Evolutionary conservation across 2,888 invertebrate species (phyloP), one percentile per base, ranked within the genome.

Genomic region (Temnothorax ravouxi): DNA sequence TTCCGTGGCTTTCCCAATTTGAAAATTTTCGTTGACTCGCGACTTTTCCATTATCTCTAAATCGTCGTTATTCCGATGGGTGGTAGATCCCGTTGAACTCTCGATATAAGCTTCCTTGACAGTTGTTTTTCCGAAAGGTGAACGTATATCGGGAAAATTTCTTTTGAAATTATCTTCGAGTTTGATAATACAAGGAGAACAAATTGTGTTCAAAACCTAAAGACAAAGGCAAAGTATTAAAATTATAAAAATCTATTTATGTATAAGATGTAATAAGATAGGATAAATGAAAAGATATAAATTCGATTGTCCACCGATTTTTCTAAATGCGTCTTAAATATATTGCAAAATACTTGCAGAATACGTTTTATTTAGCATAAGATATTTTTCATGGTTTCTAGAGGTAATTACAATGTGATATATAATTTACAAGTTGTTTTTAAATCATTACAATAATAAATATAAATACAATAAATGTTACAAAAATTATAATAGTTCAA

Each of bases 201-300:
- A 89, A 9, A 89, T 74, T 66, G 89, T 89, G 67, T 89, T 90
- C 62, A 89, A 72, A 62, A 89, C 52, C 88, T 89, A 69, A 18
- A 34, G 25, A 47, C 18, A 50, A 34, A 71, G 2, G 61, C 0
- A 41, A 25, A 29, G 25, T 21, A 34, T 41, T 76, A 29, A 54
- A 52, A 38, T 64, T 1, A 15, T 18, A 62, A 34, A 62, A 38
- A 38, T 38, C 21, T 29, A 25, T 38, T 15, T 29, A 25, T 47
- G n/a, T 6, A 15, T 34, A 47, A 44, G n/a, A 25, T n/a, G 11
- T 25, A 41, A 77, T 50, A 13, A 54, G 18, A 29, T 47, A 47
- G 52, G 13, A 34, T 41, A 25, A 54, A 47, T 1, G 18, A 29
- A 2, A 29, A 2, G 13, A 13, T 25, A 41, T 64, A 50, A 29